Percentiles rank a stretch among this genome's conserved stretches.
Conservation (phyloP, 2,888 invertebrate genomes). For the Drosophila flavopinicola region DNA sequence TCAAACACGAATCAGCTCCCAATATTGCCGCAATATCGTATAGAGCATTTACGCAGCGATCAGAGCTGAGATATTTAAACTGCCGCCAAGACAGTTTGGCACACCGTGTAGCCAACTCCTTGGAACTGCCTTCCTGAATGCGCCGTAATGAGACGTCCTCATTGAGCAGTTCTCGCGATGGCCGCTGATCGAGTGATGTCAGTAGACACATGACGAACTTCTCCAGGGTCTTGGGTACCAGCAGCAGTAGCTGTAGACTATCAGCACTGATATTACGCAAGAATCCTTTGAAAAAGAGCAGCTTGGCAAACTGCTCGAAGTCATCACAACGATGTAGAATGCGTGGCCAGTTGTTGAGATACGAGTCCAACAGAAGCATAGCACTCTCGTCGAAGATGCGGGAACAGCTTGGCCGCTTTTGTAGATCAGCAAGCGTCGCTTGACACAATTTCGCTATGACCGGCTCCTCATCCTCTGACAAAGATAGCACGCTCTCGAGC, state of each 20-base stretch:
- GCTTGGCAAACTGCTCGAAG: constrained; percentile 86
- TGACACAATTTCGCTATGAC: constrained; percentile 85
- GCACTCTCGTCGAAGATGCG: constrained; percentile 81
- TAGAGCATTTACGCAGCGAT: constrained; percentile 85
- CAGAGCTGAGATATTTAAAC: constrained; percentile 87
- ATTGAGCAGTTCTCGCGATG: constrained; percentile 85
- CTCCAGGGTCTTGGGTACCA: constrained; percentile 85
- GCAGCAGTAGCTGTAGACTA: constrained; percentile 86
- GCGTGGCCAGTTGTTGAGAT: constrained; percentile 88
- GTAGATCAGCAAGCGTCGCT: constrained; percentile 83
- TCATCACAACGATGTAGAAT: constrained; percentile 88
- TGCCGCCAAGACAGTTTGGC: constrained; percentile 87
- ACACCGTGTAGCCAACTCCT: constrained; percentile 79
- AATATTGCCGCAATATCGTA: constrained; percentile 86
- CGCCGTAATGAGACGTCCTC: constrained; percentile 84
- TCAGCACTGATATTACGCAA: constrained; percentile 86
- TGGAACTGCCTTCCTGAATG: constrained; percentile 21
- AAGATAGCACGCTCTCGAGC: constrained; percentile 88
- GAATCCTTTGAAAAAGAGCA: constrained; percentile 89
- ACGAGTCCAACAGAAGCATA: constrained; percentile 86
- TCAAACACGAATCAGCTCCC: constrained; percentile 85
- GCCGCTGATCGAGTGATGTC: constrained; percentile 86
- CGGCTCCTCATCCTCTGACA: constrained; percentile 88
- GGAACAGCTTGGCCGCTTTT: constrained; percentile 54
- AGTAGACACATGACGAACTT: constrained; percentile 86